Base-by-base conservation (phyloP, 2,797 vertebrate genomes). In the Lerista edwardsae region DNA sequence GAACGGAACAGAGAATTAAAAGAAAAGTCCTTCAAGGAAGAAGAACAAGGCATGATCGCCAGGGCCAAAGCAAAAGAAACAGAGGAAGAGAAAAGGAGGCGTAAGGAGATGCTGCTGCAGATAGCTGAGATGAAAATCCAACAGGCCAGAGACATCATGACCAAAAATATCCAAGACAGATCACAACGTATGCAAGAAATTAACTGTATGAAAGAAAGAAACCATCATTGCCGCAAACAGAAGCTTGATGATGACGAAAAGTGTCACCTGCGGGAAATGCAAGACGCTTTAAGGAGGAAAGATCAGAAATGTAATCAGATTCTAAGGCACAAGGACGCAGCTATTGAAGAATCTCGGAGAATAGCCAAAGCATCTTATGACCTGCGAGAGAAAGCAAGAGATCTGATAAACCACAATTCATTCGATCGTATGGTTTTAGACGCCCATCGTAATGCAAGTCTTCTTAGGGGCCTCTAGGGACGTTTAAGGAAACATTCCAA, bases 121-220 rank as follows among this genome's bases (percentile, higher is more conserved):
- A 87, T 39, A 80, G 51, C 68, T 34, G 84, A 91, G 36, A 86
- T 72, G 31, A 91, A 91, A 88, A 88, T 83, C 84, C 90, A 90
- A 39, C 68, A 91, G 88, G 75, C 6, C 36, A 12, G 31, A 90
- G 76, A 92, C 86, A 91, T 89, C 15, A 55, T 83, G 74, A n/a
- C 31, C 73, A 85, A 84, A 90, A 88, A 34, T 80, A 81, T 75
- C 0, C 34, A 84, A 31, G 14, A 83, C 69, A 87, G 84, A 86
- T 34, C 51, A 76, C 90, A 89, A 57, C 25, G 19, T 2, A 41
- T 76, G 6, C 83, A 76, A 62, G 75, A 92, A 81, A 87, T 78
- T 41, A 90, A 88, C 74, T 75, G 7, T 55, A 51, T 82, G 29
- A 87, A 89, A 83, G 75, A 83, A 74, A 87, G 39, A 78, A 86